A percentile compares a stretch with the other conserved stretches of the same genome.
Conservation (phyloP, 2,113 vertebrate species). For the Scortum barcoo region DNA sequence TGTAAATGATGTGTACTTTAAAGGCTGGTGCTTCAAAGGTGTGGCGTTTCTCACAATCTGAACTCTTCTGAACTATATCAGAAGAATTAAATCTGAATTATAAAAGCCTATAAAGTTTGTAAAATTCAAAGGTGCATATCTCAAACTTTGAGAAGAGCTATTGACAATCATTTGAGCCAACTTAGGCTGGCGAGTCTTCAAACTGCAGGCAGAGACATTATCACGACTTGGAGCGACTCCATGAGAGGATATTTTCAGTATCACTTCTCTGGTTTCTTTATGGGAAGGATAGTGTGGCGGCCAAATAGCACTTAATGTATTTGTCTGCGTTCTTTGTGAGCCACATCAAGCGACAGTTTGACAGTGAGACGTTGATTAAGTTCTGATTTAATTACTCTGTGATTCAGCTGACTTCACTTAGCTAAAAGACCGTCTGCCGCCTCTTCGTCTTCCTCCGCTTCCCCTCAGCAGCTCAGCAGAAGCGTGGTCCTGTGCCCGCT, state of each 20-base stretch:
- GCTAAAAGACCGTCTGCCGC: slow-evolving; percentile 11
- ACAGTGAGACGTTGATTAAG: slow-evolving; percentile 26
- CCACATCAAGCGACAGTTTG: slow-evolving; percentile 19
- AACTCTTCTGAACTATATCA: too few relatives aligned
- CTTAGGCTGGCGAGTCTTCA: not conserved
- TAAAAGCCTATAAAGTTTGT: not conserved
- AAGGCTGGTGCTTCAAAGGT: too few relatives aligned
- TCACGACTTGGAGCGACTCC: not conserved
- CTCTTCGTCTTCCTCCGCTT: not conserved
- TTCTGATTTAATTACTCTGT: slow-evolving; percentile 45
- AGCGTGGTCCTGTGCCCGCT: not conserved
- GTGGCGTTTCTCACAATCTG: not conserved
- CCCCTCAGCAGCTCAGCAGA: slow-evolving; percentile 2
- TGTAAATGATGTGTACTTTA: not conserved
- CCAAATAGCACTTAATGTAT: slow-evolving; percentile 50
- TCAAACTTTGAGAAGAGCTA: not conserved
- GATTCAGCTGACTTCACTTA: slow-evolving; percentile 50
- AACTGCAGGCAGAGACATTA: not conserved
- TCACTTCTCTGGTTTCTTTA: not conserved
- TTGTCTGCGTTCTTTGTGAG: slow-evolving; percentile 15
- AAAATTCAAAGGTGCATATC: not conserved
- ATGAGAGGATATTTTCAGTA: not conserved
- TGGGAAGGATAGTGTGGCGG: not conserved
- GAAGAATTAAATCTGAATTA: not conserved
- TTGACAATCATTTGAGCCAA: slow-evolving; percentile 6